These are phyloP conservation scores for Corythornis madagascariensis DNA, from an alignment of 2,113 vertebrate genomes.

Conservation along the genomic window DNA sequence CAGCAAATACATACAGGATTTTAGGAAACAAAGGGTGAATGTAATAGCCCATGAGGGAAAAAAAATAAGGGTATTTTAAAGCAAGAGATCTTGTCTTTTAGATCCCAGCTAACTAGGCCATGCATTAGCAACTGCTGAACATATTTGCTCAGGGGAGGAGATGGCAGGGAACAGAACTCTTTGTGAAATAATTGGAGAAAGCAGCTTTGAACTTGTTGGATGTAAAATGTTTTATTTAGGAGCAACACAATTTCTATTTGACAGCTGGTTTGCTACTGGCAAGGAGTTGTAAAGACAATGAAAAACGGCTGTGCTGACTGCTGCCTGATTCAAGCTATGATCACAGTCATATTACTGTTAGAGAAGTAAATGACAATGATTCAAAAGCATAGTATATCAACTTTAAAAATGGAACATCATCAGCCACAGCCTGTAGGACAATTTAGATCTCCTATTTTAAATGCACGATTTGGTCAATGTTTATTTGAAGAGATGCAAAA, in stretches of 20 bases:
- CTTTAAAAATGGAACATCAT: background rate
- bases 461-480: background rate
- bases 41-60: background rate
- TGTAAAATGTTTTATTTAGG: slow-evolving; percentile 16
- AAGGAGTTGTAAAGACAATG: background rate
- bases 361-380: background rate
- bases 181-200: background rate
- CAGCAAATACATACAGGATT: background rate
- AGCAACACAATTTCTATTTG: background rate
- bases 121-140: background rate
- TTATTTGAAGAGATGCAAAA: background rate
- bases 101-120: background rate
- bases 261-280: slow-evolving; percentile 19
- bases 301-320: background rate
- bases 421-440: background rate
- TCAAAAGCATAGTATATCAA: background rate
- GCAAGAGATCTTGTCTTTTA: background rate
- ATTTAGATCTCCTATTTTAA: background rate
- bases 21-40: slow-evolving; percentile 11
- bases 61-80: background rate
- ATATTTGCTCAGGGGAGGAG: background rate
- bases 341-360: background rate
- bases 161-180: background rate
- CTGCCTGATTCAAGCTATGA: background rate
- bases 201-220: background rate